phyloP scores from a whole-genome alignment of 2,113 vertebrate species.

The Rana temporaria region DNA sequence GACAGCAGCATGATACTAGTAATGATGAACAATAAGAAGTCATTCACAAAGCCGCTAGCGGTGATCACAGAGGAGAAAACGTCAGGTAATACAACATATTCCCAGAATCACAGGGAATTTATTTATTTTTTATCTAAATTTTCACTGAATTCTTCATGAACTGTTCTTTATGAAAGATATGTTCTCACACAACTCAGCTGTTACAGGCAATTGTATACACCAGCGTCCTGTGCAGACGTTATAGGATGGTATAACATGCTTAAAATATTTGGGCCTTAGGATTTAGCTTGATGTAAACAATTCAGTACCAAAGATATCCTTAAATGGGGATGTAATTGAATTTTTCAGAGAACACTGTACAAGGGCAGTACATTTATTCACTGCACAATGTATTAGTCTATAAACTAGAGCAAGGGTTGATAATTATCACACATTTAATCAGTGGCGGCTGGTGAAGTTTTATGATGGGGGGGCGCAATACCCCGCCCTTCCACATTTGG shows the following conservation, averaged over 20 bases:
- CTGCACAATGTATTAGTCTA: neutral
- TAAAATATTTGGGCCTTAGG: conserved; percentile 49
- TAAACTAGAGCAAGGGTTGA: neutral
- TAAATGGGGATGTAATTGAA: conserved; percentile 45
- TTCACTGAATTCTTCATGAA: neutral
- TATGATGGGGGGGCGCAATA: too few species aligned
- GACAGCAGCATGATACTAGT: conserved; percentile 76
- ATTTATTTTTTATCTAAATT: neutral
- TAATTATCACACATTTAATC: neutral
- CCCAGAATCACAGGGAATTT: neutral
- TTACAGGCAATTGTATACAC: conserved; percentile 29
- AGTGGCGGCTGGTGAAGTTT: too few species aligned
- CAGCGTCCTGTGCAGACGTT: conserved; percentile 7
- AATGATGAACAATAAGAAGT: conserved; percentile 88
- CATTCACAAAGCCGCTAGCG: conserved; percentile 80
- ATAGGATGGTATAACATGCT: conserved; percentile 42
- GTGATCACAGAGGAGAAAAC: conserved; percentile 71
- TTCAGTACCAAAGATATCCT: conserved; percentile 50
- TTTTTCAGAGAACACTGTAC: conserved; percentile 2
- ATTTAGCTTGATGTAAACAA: conserved; percentile 50
- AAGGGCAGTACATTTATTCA: neutral
- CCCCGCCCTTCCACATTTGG: too few species aligned
- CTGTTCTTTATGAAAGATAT: neutral
- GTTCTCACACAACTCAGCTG: neutral
- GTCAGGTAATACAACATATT: conserved; percentile 65